These are phyloP conservation scores for Furnarius figulus DNA, from an alignment of 2,113 vertebrate genomes.

Conservation along the genomic window DNA sequence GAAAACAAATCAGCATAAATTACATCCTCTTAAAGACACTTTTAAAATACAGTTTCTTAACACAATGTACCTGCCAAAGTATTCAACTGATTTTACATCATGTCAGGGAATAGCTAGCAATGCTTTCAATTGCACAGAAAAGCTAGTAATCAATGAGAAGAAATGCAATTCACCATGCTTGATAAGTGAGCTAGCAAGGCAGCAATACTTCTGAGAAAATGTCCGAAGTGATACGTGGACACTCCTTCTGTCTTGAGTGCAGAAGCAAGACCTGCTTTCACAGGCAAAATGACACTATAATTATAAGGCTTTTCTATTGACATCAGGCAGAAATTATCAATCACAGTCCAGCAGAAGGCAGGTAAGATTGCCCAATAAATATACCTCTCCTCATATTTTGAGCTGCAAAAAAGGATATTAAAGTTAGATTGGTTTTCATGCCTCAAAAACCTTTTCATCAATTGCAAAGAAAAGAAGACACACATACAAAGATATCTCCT, in stretches of 20 bases:
- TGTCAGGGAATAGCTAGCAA: constrained; percentile 39
- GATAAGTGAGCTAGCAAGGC: constrained; percentile 38
- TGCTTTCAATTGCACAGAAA: not conserved
- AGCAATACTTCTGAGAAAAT: constrained; percentile 35
- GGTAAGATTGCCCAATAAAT: not conserved
- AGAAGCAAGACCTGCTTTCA: not conserved
- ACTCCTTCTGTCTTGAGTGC: not conserved
- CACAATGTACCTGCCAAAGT: not conserved
- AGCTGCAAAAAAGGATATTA: not conserved
- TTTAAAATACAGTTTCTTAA: constrained; percentile 40
- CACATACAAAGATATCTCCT: not conserved
- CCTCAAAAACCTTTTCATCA: not conserved
- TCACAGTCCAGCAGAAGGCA: not conserved
- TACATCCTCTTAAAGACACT: not conserved
- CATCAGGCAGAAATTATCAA: not conserved
- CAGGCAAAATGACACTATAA: not conserved
- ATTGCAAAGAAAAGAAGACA: not conserved
- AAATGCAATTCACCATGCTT: constrained; percentile 44
- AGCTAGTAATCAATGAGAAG: constrained; percentile 21
- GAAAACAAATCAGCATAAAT: not conserved
- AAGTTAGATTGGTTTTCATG: not conserved
- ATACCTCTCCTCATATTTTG: not conserved
- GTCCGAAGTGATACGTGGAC: not conserved
- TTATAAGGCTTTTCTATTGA: not conserved
- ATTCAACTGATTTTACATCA: constrained; percentile 9